Evolutionary conservation across 1,140 invertebrate genomes (phyloP), one percentile per base, ranked within the genome.

Genomic region (Penaeus japonicus): DNA sequence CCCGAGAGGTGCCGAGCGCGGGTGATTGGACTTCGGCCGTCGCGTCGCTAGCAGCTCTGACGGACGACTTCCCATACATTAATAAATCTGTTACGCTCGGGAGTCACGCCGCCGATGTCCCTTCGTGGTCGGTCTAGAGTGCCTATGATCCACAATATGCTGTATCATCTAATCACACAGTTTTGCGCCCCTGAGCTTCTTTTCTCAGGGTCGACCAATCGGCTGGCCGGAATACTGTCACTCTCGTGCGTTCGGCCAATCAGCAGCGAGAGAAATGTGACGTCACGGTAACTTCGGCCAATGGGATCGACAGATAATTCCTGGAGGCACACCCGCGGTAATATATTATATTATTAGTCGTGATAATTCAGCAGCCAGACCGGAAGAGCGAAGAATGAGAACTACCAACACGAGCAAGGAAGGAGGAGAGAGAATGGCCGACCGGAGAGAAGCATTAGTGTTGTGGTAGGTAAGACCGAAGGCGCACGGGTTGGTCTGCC

Each of bases 121-220:
- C 35, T 39, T 39, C 35, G 35, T 39, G 35, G 35, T 39, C 35
- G 35, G 35, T 39, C 35, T 39, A 39, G 82, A 84, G 55, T 84
- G 65, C 82, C 82, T 84, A 84, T 84, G 62, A 84, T 84, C 82
- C 39, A 75, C 82, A 84, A 73, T 73, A 24, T 84, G 82, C 82
- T 84, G 62, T 84, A 84, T 84, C 82, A 84, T 84, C 82, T 84
- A 84, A 73, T 84, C 82, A 84, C 82, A 84, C 82, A 84, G 30
- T 47, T 84, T 75, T 70, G 62, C 62, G 82, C 82, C 82, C 82
- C 39, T 84, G 82, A 84, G 82, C 82, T 84, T 84, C 82, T 84
- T 75, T 84, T 54, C 62, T 54, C 47, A 54, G 65, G n/a, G 82
- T 27, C 65, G 62, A 18, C 82, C 82, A 73, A 84, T 75, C 65